Evolutionary conservation across 2,797 vertebrate genomes (phyloP).

Genomic region (Rhodeus uyekii): DNA sequence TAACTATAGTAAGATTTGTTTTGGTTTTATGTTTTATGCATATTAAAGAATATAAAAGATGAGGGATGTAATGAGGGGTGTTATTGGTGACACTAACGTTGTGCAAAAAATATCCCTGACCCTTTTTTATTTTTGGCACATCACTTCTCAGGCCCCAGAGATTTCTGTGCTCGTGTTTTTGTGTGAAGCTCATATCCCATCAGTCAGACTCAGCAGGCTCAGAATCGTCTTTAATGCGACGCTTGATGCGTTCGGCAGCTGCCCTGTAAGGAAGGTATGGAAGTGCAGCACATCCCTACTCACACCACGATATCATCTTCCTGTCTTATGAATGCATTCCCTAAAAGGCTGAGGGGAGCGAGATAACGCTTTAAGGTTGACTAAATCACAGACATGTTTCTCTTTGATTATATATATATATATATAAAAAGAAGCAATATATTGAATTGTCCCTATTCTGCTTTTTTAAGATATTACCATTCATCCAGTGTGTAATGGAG

Average conservation of each 20-base stretch:
- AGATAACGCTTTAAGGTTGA: not conserved
- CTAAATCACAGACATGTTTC: not conserved
- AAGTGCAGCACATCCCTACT: slow-evolving; percentile 15
- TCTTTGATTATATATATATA: no score
- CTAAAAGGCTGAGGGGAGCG: not conserved
- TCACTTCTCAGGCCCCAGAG: not conserved
- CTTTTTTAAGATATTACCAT: no score
- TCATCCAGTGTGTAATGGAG: no score
- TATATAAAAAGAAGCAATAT: no score
- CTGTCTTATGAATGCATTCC: not conserved
- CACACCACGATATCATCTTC: not conserved
- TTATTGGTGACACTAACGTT: not conserved
- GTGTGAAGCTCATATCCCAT: not conserved
- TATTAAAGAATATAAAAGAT: not conserved
- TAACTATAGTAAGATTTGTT: not conserved
- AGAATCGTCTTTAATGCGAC: not conserved
- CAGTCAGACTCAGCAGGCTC: not conserved
- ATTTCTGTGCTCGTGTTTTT: not conserved
- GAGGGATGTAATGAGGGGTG: not conserved
- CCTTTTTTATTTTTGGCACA: not conserved
- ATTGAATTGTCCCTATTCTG: no score
- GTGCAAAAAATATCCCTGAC: not conserved
- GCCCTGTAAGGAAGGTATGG: not conserved
- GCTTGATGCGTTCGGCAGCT: not conserved
- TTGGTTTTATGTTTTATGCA: not conserved